Conservation (phyloP, 2,797 vertebrate genomes). For the Poeciliopsis infans region DNA sequence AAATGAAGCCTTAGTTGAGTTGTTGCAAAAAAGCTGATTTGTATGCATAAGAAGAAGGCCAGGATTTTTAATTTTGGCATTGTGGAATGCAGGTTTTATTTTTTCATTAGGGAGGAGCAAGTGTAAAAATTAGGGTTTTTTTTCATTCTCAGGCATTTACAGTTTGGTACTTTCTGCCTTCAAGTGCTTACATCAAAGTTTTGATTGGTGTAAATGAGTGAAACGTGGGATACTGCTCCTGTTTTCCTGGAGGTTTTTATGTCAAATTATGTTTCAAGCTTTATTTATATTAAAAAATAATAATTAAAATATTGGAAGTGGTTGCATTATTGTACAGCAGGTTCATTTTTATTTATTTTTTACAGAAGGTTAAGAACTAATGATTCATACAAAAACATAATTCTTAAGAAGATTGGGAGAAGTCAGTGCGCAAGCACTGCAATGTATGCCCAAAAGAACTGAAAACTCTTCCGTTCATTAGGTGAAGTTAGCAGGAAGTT, state of each 20-base stretch:
- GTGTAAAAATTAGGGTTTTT: background rate
- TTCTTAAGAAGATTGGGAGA: background rate
- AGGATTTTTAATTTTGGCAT: slow-evolving; percentile 21
- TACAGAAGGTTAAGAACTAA: background rate
- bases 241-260: slow-evolving; percentile 34
- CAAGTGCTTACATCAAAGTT: slow-evolving; percentile 29
- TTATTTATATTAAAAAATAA: slow-evolving; percentile 5
- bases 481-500: background rate
- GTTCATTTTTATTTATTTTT: too few relatives aligned
- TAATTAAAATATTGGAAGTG: background rate
- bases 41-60: slow-evolving; percentile 57
- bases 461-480: background rate
- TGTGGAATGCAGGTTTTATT: slow-evolving; percentile 4
- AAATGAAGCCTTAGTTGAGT: slow-evolving; percentile 39
- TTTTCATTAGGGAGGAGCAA: background rate
- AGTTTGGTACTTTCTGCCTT: slow-evolving; percentile 47
- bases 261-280: slow-evolving; percentile 39
- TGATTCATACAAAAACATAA: background rate
- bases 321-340: background rate
- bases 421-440: background rate
- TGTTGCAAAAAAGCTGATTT: slow-evolving; percentile 32
- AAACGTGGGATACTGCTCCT: slow-evolving; percentile 4
- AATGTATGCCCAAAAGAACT: background rate
- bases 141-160: slow-evolving; percentile 59
- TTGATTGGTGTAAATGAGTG: slow-evolving; percentile 20